Percentiles rank a stretch among this genome's conserved stretches.
Evolutionary conservation across 2,113 vertebrate species (phyloP).

Genomic region (Trogon surrucura): DNA sequence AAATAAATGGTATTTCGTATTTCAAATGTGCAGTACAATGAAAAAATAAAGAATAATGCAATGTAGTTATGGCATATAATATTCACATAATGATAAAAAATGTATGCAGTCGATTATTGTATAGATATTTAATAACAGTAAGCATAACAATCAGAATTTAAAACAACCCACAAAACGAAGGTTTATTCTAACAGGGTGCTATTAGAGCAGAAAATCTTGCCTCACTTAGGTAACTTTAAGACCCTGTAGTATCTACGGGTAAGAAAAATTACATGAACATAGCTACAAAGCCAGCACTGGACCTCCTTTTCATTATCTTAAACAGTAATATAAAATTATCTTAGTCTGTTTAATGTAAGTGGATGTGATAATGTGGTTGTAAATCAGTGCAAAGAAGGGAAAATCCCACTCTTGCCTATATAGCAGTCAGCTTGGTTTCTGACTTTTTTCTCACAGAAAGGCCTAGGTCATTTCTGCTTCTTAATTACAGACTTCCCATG

Average conservation of each 20-base stretch:
- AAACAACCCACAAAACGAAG: neutral
- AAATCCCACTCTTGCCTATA: neutral
- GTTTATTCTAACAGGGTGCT: neutral
- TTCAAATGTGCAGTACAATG: neutral
- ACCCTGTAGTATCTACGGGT: neutral
- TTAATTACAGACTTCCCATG: accelerated
- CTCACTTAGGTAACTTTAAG: neutral
- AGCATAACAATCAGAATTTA: neutral
- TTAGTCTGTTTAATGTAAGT: neutral
- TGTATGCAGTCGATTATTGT: neutral
- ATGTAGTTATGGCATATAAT: neutral
- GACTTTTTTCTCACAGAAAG: neutral
- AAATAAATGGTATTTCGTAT: neutral
- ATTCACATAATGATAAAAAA: neutral
- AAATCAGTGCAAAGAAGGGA: neutral
- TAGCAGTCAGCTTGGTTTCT: neutral
- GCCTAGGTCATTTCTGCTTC: neutral
- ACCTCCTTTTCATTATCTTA: neutral
- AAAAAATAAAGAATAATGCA: neutral
- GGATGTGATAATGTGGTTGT: neutral
- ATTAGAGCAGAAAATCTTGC: neutral
- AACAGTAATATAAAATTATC: neutral
- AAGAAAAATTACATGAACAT: neutral
- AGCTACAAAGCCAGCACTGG: neutral
- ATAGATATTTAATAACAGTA: neutral